Evolutionary conservation across 30 jellyfish, hydroid and myxozoan genomes (phyloP).

Genomic region (Aurelia sp.): DNA sequence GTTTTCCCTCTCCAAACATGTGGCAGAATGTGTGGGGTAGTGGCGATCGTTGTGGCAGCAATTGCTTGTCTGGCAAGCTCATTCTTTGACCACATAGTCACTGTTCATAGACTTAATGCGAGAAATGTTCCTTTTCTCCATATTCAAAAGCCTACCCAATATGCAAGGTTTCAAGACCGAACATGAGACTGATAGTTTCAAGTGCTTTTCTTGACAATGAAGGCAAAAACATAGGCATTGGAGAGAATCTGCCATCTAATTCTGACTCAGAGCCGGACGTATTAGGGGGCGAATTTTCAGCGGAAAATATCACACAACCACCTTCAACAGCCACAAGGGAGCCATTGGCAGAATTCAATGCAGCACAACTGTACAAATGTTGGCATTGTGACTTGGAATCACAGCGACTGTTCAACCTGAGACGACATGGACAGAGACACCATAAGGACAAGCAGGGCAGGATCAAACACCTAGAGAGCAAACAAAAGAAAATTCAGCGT

Average conservation of each 20-base stretch:
- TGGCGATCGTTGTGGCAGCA: background rate
- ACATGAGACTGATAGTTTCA: background rate
- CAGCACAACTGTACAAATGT: background rate
- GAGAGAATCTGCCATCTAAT: background rate
- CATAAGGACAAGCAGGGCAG: background rate
- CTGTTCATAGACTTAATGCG: background rate
- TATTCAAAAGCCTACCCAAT: background rate
- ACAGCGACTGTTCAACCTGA: background rate
- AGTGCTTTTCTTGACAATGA: background rate
- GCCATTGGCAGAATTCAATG: too few relatives aligned
- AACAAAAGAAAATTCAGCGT: background rate
- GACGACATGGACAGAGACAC: background rate
- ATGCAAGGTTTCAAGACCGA: background rate
- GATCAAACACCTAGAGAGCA: background rate
- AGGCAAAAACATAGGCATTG: background rate
- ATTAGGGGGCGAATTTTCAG: background rate
- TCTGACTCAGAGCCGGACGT: constrained; percentile 2
- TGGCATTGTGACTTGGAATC: background rate
- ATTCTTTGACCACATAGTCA: background rate
- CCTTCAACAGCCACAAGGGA: background rate
- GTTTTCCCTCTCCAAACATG: constrained; percentile 3
- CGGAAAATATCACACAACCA: background rate
- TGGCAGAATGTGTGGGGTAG: background rate
- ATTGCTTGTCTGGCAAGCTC: constrained; percentile 1
- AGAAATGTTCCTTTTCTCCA: background rate